These are phyloP conservation scores for Hemicordylus capensis DNA, from an alignment of 2,113 vertebrate genomes.

Conservation along the genomic window DNA sequence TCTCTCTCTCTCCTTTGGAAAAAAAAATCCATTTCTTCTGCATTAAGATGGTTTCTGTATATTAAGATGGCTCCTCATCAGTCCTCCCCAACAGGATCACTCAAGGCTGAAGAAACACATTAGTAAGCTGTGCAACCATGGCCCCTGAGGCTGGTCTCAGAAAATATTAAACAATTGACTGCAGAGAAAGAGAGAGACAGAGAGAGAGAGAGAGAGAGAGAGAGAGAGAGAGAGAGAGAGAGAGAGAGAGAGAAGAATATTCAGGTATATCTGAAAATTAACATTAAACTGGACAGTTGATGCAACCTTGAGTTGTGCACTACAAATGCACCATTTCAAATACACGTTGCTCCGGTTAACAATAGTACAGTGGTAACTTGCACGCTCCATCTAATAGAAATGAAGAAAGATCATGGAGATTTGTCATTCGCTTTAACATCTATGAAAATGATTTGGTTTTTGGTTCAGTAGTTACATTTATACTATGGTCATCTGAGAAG, in stretches of 20 bases:
- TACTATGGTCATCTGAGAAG: constrained; percentile 43
- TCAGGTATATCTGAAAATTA: constrained; percentile 4
- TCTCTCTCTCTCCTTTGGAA: background rate
- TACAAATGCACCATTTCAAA: background rate
- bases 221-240: background rate
- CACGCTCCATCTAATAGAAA: constrained; percentile 16
- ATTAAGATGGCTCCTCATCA: constrained; percentile 40
- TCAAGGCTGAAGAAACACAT: constrained; percentile 35
- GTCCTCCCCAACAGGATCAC: constrained; percentile 33
- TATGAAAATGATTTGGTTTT: constrained; percentile 30
- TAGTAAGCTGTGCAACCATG: background rate
- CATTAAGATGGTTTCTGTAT: constrained; percentile 25
- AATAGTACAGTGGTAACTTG: constrained; percentile 10
- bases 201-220: background rate
- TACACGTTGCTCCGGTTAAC: background rate
- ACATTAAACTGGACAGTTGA: background rate
- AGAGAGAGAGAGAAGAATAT: background rate
- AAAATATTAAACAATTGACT: background rate
- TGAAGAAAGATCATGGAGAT: constrained; percentile 11
- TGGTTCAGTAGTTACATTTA: constrained; percentile 45
- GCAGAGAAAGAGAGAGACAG: constrained; percentile 18
- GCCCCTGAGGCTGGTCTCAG: background rate
- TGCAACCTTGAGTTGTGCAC: background rate
- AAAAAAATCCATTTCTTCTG: constrained; percentile 59
- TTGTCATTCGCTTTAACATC: constrained; percentile 29